A percentile compares a stretch with the other conserved stretches of the same genome.
Conservation (phyloP, 1,140 invertebrate species). For the Temnothorax nylanderi region DNA sequence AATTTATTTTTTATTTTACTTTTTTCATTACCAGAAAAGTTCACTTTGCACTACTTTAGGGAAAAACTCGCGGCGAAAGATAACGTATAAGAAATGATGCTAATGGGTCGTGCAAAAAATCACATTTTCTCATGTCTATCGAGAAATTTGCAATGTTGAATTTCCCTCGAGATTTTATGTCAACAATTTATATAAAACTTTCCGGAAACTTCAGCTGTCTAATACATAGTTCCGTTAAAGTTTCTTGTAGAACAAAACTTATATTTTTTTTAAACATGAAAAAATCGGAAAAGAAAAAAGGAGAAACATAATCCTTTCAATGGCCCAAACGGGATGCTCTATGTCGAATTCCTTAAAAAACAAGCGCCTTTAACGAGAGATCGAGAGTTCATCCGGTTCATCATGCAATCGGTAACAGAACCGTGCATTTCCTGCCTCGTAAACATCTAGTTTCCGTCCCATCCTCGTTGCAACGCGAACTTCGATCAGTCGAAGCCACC, state of each 20-base stretch:
- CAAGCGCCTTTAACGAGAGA: background rate
- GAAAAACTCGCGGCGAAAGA: background rate
- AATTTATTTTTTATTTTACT: background rate
- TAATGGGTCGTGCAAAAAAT: constrained; percentile 7
- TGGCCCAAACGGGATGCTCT: background rate
- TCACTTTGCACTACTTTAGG: constrained; percentile 6
- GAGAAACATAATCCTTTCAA: background rate
- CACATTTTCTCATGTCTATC: background rate
- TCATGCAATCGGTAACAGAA: constrained; percentile 1
- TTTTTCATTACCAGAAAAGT: background rate
- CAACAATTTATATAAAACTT: constrained; percentile 5
- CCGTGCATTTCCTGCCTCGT: background rate
- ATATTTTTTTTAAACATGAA: background rate
- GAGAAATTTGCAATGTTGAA: background rate
- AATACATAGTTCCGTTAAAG: background rate
- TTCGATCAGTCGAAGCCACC: constrained; percentile 31
- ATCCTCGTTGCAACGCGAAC: constrained; percentile 1
- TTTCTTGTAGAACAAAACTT: background rate
- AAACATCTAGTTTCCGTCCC: background rate
- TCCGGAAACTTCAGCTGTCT: background rate
- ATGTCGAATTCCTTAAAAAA: background rate
- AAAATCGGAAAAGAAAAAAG: background rate
- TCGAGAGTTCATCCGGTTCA: constrained; percentile 30
- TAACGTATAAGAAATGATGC: background rate
- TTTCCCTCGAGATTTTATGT: constrained; percentile 25